These are phyloP conservation scores for Elegia similella DNA, from an alignment of 2,888 invertebrate species.

Conservation along the genomic window DNA sequence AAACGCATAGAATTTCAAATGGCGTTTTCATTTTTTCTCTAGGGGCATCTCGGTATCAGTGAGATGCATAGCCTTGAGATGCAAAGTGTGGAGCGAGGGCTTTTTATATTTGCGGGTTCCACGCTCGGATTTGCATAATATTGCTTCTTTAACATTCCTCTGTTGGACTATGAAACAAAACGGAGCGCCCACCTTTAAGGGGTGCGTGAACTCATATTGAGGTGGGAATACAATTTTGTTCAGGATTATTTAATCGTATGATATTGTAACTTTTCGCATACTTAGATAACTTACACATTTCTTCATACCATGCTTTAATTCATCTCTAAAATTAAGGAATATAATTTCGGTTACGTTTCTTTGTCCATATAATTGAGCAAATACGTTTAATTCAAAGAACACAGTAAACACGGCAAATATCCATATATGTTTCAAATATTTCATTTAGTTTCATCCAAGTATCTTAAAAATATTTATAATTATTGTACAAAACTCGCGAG, in stretches of 20 bases:
- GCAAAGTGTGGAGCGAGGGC: slow-evolving; percentile 76
- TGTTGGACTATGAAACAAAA: slow-evolving; percentile 60
- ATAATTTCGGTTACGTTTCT: no score
- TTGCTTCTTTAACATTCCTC: slow-evolving; percentile 79
- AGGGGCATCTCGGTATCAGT: slow-evolving; percentile 72
- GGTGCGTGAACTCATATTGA: slow-evolving; percentile 13
- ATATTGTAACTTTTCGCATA: not conserved
- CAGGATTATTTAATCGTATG: not conserved
- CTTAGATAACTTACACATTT: no score
- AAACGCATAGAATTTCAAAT: slow-evolving; percentile 79
- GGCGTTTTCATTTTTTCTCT: slow-evolving; percentile 75
- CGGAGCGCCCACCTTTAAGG: slow-evolving; percentile 42
- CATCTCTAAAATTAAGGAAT: no score
- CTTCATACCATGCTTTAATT: no score
- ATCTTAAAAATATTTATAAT: no score
- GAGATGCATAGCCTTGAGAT: slow-evolving; percentile 79
- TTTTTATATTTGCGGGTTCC: slow-evolving; percentile 78
- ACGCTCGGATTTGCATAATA: slow-evolving; percentile 79
- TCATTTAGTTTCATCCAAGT: no score
- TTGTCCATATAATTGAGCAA: no score
- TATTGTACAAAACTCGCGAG: no score
- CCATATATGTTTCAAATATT: no score
- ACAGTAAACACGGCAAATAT: no score
- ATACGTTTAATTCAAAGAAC: no score
- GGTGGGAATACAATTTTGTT: slow-evolving; percentile 6